phyloP scores from a whole-genome alignment of 2,113 vertebrate genomes.

The Bos taurus region ARS-UCD2.0 NC_037347.1:64991001-64991500 shows the following conservation, averaged over 20 bases:
- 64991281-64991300: not conserved
- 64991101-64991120: accelerated
- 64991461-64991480: not conserved
- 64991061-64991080: not conserved
- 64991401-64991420: not conserved
- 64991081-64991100: not conserved
- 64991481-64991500: not conserved
- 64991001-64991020: not conserved
- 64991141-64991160: not conserved
- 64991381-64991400: not conserved
- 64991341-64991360: not conserved
- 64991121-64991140: not conserved
- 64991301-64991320: not conserved
- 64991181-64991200: no score
- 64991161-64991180: not conserved
- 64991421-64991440: not conserved
- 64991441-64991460: not conserved
- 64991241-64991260: not conserved
- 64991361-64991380: not conserved
- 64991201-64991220: not conserved
- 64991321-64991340: accelerated
- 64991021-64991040: not conserved
- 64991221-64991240: not conserved
- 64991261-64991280: not conserved
- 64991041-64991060: not conserved